Percentiles rank a stretch among this genome's conserved stretches.
These are phyloP conservation scores for Dipodomys ordii DNA, from an alignment of 2,113 vertebrate genomes.

Conservation along the genomic window DNA sequence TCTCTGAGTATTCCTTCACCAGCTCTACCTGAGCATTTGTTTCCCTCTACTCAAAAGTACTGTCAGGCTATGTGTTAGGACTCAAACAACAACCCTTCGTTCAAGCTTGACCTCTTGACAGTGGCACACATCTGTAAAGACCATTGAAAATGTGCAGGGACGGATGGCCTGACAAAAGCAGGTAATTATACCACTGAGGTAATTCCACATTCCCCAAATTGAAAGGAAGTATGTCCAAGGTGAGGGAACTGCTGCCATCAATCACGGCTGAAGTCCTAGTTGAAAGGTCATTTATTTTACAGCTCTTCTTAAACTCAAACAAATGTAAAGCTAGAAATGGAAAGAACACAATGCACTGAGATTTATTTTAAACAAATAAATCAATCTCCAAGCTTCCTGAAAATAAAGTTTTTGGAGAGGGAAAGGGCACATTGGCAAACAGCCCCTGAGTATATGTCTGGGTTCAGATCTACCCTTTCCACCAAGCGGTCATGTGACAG, in stretches of 20 bases:
- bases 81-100: not conserved
- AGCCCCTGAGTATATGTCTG: not conserved
- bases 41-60: not conserved
- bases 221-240: conserved; percentile 23
- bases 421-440: not conserved
- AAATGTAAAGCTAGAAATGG: conserved; percentile 3
- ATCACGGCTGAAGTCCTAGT: not conserved
- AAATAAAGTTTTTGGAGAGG: not conserved
- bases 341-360: not conserved
- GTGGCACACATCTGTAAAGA: not conserved
- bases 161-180: conserved; percentile 10
- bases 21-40: not conserved
- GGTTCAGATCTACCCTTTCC: not conserved
- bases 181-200: not conserved
- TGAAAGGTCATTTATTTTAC: not conserved
- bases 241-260: not conserved
- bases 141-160: not conserved
- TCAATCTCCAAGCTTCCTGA: not conserved
- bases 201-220: not conserved
- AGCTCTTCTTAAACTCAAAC: not conserved
- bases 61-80: not conserved
- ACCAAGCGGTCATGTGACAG: not conserved
- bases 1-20: not conserved
- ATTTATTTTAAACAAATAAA: not conserved
- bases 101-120: not conserved